Conservation (phyloP, 2,113 vertebrate genomes). For the Gallinago undulata region DNA sequence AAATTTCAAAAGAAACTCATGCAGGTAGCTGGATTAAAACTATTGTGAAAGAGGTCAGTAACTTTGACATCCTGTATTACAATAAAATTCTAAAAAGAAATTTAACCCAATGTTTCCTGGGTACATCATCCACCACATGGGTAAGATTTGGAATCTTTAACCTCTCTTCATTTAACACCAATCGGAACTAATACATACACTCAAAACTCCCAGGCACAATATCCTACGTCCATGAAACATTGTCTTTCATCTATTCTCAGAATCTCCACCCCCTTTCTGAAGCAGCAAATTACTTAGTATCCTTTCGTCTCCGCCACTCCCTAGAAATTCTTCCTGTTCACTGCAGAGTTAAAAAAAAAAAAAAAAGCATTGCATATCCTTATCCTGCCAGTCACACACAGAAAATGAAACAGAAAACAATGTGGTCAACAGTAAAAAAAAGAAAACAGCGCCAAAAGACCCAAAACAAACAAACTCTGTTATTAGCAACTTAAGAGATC, state of each 20-base stretch:
- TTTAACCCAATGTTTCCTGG: not conserved
- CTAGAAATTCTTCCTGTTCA: not conserved
- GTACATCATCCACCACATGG: not conserved
- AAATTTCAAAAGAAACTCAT: not conserved
- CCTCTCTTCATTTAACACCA: not conserved
- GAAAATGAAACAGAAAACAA: not conserved
- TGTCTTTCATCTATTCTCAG: not conserved
- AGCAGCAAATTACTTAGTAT: not conserved
- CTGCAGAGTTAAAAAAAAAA: not conserved
- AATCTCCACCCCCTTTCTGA: not conserved
- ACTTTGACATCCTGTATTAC: not conserved
- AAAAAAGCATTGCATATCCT: not conserved
- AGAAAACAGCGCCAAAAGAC: not conserved
- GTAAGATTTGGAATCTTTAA: not conserved
- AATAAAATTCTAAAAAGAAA: not conserved
- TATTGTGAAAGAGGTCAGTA: not conserved
- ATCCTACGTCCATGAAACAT: not conserved
- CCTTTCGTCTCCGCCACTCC: not conserved
- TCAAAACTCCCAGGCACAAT: accelerated
- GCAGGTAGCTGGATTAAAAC: not conserved
- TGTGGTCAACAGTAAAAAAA: not conserved
- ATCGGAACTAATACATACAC: not conserved
- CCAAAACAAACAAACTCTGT: not conserved
- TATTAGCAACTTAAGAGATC: not conserved
- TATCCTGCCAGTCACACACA: not conserved